A percentile compares a stretch with the other conserved stretches of the same genome.
These are phyloP conservation scores for Hydropotes inermis DNA, from an alignment of 2,113 vertebrate genomes.

Conservation along the genomic window DNA sequence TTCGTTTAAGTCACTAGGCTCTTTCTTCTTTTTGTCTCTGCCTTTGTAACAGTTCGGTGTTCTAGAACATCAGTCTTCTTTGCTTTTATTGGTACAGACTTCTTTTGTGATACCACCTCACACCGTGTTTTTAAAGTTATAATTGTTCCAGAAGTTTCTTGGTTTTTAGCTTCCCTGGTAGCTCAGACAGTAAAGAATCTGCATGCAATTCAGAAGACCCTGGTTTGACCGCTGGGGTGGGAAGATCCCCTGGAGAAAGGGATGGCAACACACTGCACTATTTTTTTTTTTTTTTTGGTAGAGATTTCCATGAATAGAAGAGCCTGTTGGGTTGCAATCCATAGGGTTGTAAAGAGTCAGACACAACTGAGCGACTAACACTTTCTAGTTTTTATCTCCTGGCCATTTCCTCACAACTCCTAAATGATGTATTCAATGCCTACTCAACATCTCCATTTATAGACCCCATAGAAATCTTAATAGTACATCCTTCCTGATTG, in stretches of 20 bases:
- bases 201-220: neutral
- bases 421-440: neutral
- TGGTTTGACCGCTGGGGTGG: neutral
- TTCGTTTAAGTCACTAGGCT: neutral
- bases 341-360: neutral
- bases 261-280: neutral
- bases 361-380: neutral
- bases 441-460: neutral
- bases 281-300: neutral
- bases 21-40: neutral
- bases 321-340: neutral
- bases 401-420: neutral
- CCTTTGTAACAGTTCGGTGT: neutral
- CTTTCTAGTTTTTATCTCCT: neutral
- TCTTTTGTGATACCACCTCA: neutral
- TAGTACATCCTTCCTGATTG: neutral
- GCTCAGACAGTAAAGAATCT: neutral
- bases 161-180: neutral
- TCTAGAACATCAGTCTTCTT: neutral
- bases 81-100: neutral
- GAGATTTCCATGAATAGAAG: neutral
- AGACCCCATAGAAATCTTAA: neutral
- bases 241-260: neutral
- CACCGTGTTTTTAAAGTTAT: neutral
- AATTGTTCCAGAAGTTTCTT: neutral